Evolutionary conservation across 2,797 vertebrate species (phyloP), one percentile per base, ranked within the genome.

Genomic region (Petrocephalus schoutedeni): DNA sequence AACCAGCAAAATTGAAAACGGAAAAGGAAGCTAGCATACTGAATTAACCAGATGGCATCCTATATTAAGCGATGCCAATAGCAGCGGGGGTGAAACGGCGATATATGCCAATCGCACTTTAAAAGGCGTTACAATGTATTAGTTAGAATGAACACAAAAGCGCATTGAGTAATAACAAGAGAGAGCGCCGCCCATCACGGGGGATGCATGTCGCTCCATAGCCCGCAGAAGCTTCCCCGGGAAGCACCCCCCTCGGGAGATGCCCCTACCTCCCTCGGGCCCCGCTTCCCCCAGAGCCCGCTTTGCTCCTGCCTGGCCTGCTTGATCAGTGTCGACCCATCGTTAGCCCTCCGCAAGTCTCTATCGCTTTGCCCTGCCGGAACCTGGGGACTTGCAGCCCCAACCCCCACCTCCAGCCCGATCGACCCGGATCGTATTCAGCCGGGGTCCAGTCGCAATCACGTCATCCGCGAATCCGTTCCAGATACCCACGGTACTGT

Each of bases 361-460:
- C 36, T 21, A 80, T 7, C 19, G 74, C 41, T 49, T 80, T 49
- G 41, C 19, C 19, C 74, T 80, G 74, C 19, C 36, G 74, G 41
- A 49, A 80, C 74, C 74, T 21, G 19, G 19, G 19, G 4, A 49
- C 74, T 80, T 49, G 41, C 74, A 80, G 41, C 36, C 74, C 74
- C 74, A 80, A 80, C 74, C 41, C 74, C 74, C 74, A 49, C 74
- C 74, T 49, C 41, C 74, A 80, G 36, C 67, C 67, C 32, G 16
- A 28, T 80, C 74, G 74, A 80, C 74, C 74, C 74, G 74, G 74
- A 80, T 80, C 74, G 74, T 80, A 49, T 80, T 80, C 74, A 58
- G 16, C 12, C 1, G 82, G 82, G 51, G 49, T 61, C 53, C 85
- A 61, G 32, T 36, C 32, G 85, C 85, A 58, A 56, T 56, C 49